Evolutionary conservation across 2,888 invertebrate genomes (phyloP).

Genomic region (Micropterix aruncella): DNA sequence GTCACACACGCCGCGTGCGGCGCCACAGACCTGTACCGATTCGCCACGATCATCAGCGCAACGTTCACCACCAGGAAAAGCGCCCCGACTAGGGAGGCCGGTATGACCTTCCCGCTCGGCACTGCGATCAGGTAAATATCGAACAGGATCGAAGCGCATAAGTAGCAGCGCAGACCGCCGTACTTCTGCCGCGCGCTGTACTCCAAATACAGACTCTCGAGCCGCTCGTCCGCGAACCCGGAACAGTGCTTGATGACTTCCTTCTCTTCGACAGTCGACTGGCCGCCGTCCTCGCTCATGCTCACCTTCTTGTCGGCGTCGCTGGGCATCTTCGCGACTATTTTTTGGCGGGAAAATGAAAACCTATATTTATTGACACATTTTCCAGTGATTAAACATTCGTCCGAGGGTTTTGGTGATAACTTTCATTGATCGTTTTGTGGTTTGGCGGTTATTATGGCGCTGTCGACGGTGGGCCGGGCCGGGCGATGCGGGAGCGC

Average conservation of each 20-base stretch:
- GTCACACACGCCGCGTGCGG: constrained; percentile 20
- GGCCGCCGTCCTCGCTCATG: not conserved
- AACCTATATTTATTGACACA: too few relatives aligned
- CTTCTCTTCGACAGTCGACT: not conserved
- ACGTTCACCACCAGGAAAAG: not conserved
- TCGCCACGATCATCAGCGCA: constrained; percentile 16
- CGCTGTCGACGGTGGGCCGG: constrained; percentile 31
- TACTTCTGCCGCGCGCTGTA: constrained; percentile 60
- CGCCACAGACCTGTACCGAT: constrained; percentile 20
- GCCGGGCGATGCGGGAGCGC: constrained; percentile 33
- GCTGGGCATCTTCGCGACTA: not conserved
- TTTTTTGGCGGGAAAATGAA: not conserved
- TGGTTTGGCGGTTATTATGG: too few relatives aligned
- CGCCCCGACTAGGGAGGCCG: not conserved
- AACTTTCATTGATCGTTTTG: too few relatives aligned
- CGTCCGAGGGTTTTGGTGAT: too few relatives aligned
- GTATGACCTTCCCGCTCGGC: not conserved
- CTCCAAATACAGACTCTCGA: constrained; percentile 56
- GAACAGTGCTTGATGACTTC: constrained; percentile 14
- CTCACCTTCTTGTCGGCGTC: not conserved
- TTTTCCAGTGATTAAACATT: too few relatives aligned
- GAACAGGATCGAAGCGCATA: constrained; percentile 50
- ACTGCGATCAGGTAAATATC: constrained; percentile 42
- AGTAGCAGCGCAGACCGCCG: constrained; percentile 54
- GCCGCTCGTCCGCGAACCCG: constrained; percentile 43